Base-by-base conservation (phyloP, 2,113 vertebrate genomes). In the Zapornia atra region DNA sequence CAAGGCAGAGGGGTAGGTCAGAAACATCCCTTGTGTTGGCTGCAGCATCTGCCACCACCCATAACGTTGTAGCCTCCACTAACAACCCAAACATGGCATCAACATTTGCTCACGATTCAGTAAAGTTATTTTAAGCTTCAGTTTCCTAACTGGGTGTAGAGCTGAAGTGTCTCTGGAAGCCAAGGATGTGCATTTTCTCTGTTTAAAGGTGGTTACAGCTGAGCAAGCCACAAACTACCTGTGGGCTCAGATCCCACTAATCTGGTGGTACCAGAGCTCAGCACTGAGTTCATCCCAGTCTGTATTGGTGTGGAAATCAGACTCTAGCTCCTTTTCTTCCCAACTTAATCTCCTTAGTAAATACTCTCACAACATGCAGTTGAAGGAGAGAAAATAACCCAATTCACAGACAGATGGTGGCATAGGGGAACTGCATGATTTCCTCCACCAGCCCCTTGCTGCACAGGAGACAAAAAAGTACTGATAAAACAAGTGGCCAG, bases 401-500 rank as follows among this genome's bases (percentile, higher is more conserved):
- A 42, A 61, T 34, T 28, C 26, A 40, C 1, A 6, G 60, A 38
- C 36, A 60, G 25, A 22, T 29, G 15, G 53, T 26, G 33, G 29
- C n/a, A 69, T 4, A 46, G 22, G 16, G 46, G 12, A 8, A 29
- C 12, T 21, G 11, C 34, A 9, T 0, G 5, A 38, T 80, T 73
- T 34, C 75, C 46, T 71, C 54, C 38, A 10, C 38, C 14, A 25
- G 57, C 19, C 42, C 17, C 50, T 63, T 15, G 31, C 36, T 60
- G 40, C 1, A 1, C 46, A 80, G 51, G 25, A 83, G 64, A 4
- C 0, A 2, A 3, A 2, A 0, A 60, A 60, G 8, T 3, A 4
- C 17, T 28, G 14, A 25, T 18, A n/a, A 40, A 69, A 34, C 40
- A 24, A 80, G 16, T 0, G 1, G 21, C 26, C 72, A 65, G 66